Evolutionary conservation across 1,140 invertebrate genomes (phyloP), one percentile per base, ranked within the genome.

Genomic region (Stratiolaelaps scimitus): DNA sequence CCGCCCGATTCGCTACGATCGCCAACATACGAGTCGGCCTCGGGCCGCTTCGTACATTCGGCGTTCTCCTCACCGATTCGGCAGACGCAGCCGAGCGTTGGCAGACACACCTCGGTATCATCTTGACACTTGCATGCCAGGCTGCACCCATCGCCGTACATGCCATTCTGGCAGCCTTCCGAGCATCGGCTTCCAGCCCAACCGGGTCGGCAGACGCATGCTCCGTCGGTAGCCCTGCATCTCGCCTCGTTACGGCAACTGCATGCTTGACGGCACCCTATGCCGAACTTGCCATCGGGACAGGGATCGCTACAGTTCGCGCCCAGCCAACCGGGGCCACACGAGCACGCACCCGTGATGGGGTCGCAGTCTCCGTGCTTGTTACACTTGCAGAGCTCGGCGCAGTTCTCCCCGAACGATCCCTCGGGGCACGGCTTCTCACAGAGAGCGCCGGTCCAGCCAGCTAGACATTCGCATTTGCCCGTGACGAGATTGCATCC

Each of bases 161-260:
- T 89, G 64, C 88, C 82, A 48, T 85, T 79, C 2, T 86, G 81
- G 74, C 91, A 95, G 40, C 86, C 84, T 2, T 88, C 78, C 20
- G 78, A 77, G 73, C 92, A 95, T 43, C 81, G 80, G 34, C 81
- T 78, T n/a, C 89, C 89, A 71, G 83, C 83, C 87, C 88, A 94
- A 5, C 94, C 94, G 17, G 86, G 77, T 69, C 85, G 83, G 73
- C 94, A 98, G 17, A 83, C 78, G 74, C 93, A 98, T 48, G 82
- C 79, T 0, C 94, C 94, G 43, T 84, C 86, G 83, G 82, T 84
- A 2, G 90, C 86, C 77, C 92, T 86, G 73, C 91, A 94, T 67
- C 78, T 81, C 13, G 85, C 87, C 53, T 83, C 83, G 74, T 92
- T 86, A 64, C 80, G 78, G 76, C 91, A 95, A 29, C 81, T 78